These are phyloP conservation scores for Limnodromus scolopaceus DNA, from an alignment of 2,797 vertebrate species.

Conservation along the genomic window DNA sequence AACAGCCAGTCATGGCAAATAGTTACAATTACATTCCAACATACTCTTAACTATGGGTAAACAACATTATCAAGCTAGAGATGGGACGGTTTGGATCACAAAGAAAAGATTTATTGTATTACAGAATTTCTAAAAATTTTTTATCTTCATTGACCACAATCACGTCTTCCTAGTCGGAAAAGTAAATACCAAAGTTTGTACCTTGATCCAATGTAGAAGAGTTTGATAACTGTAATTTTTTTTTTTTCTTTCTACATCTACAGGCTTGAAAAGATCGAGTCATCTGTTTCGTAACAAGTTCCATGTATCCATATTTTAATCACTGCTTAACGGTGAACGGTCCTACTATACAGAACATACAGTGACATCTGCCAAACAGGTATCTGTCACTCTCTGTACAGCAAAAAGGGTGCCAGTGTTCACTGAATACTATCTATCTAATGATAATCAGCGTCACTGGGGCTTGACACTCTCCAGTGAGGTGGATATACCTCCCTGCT, in stretches of 20 bases:
- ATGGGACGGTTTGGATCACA: conserved; percentile 45
- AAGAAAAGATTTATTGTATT: conserved; percentile 66
- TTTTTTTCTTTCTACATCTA: background rate
- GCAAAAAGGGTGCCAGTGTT: background rate
- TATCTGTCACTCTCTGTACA: rapidly evolving
- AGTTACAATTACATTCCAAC: conserved; percentile 62
- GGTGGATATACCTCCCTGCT: rapidly evolving
- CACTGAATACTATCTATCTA: background rate
- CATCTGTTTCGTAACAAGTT: background rate
- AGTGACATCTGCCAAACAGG: background rate
- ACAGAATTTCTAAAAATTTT: conserved; percentile 34
- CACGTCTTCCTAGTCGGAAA: conserved; percentile 67
- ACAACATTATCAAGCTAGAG: conserved; percentile 66
- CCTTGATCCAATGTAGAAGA: background rate
- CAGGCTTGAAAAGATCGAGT: conserved; percentile 11
- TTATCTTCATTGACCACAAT: conserved; percentile 61
- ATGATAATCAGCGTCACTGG: rapidly evolving
- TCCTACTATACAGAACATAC: background rate
- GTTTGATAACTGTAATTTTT: conserved; percentile 5
- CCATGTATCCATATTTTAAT: background rate
- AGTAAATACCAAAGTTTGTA: conserved; percentile 57
- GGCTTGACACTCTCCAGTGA: background rate
- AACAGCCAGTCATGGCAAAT: conserved; percentile 57
- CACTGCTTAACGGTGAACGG: background rate
- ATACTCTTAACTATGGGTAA: conserved; percentile 59